These are phyloP conservation scores for Drosophila fulvimacula DNA, from an alignment of 2,888 invertebrate genomes.

Conservation along the genomic window DNA sequence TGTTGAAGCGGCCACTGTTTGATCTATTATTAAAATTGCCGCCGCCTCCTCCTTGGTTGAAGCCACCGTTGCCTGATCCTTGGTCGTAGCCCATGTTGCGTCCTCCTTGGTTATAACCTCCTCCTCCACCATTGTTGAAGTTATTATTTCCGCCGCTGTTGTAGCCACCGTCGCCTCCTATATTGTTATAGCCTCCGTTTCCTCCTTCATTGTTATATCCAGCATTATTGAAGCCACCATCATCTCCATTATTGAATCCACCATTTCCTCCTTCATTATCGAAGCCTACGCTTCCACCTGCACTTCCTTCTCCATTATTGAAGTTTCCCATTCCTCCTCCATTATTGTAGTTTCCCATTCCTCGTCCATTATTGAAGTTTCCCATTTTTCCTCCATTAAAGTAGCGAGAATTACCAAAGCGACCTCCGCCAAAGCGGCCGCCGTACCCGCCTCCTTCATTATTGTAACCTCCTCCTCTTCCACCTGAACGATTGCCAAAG, in stretches of 20 bases:
- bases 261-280: background rate
- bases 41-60: background rate
- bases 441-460: background rate
- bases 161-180: background rate
- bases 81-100: background rate
- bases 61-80: background rate
- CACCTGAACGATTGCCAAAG: constrained; percentile 4
- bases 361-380: background rate
- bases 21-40: background rate
- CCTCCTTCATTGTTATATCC: too few relatives aligned
- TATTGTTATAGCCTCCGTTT: background rate
- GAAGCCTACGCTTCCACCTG: background rate
- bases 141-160: too few relatives aligned
- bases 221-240: constrained; percentile 5
- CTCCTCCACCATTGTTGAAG: background rate
- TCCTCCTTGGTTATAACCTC: background rate
- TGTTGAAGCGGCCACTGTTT: background rate
- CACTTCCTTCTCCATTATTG: background rate
- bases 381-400: background rate
- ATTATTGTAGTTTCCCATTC: background rate
- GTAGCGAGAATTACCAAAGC: background rate
- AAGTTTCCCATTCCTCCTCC: background rate
- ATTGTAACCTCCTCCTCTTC: background rate
- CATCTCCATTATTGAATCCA: background rate
- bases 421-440: background rate